phyloP scores from a whole-genome alignment of 2,113 vertebrate genomes.

The Gadus chalcogrammus region DNA sequence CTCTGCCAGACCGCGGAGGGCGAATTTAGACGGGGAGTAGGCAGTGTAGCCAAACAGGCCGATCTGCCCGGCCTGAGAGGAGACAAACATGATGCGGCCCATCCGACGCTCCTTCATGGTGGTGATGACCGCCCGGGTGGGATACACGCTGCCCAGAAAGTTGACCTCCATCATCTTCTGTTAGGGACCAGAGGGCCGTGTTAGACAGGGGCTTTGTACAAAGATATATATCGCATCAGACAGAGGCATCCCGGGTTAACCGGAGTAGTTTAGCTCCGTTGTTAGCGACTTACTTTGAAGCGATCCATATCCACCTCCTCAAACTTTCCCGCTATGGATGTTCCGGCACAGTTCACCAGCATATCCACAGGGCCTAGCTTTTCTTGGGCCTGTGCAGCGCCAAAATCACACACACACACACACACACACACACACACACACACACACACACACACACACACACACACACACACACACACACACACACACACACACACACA shows the following conservation, averaged over 20 bases:
- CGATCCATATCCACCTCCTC: constrained; percentile 86
- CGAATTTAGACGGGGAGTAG: constrained; percentile 95
- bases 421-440: neutral
- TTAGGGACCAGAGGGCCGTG: constrained; percentile 1
- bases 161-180: constrained; percentile 94
- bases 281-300: constrained; percentile 80
- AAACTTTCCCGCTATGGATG: constrained; percentile 84
- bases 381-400: constrained; percentile 84
- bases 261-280: no score
- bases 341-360: constrained; percentile 95
- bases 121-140: constrained; percentile 86
- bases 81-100: constrained; percentile 93
- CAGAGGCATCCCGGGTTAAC: no score
- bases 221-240: no score
- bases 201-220: neutral
- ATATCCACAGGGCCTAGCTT: constrained; percentile 97
- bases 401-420: neutral
- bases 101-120: constrained; percentile 96
- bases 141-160: constrained; percentile 95
- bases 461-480: neutral
- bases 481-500: neutral
- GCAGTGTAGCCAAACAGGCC: constrained; percentile 92
- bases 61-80: constrained; percentile 92
- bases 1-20: constrained; percentile 90
- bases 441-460: neutral